Conservation (phyloP, 2,888 invertebrate species). For the Drosophila monieri region DNA sequence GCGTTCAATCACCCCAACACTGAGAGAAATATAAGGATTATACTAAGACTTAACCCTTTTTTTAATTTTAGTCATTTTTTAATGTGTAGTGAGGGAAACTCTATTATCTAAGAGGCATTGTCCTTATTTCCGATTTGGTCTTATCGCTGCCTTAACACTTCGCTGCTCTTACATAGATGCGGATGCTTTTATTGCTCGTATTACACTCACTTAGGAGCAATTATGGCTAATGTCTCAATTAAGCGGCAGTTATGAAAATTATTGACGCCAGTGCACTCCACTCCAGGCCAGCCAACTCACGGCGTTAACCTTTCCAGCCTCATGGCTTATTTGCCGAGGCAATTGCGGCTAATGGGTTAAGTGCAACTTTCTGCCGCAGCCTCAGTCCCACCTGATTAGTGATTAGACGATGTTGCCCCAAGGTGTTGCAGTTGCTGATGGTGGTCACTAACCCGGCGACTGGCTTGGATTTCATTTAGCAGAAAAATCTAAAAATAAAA, state of each 20-base stretch:
- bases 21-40: background rate
- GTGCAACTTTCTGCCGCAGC: slow-evolving; percentile 23
- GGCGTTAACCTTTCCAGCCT: slow-evolving; percentile 18
- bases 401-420: slow-evolving; percentile 37
- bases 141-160: slow-evolving; percentile 55
- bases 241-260: slow-evolving; percentile 76
- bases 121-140: slow-evolving; percentile 38
- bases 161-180: slow-evolving; percentile 47
- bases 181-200: slow-evolving; percentile 54
- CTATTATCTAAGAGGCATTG: slow-evolving; percentile 31
- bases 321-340: slow-evolving; percentile 28
- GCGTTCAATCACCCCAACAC: slow-evolving; percentile 51
- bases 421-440: slow-evolving; percentile 8
- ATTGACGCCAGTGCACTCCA: slow-evolving; percentile 53
- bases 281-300: slow-evolving; percentile 20
- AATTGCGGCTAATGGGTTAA: slow-evolving; percentile 40
- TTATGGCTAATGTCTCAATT: slow-evolving; percentile 76
- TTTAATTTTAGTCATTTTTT: slow-evolving; percentile 1
- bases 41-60: background rate
- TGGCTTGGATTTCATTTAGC: slow-evolving; percentile 11
- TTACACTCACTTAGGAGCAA: slow-evolving; percentile 71
- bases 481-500: slow-evolving; percentile 7
- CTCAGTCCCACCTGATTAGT: slow-evolving; percentile 35
- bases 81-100: slow-evolving; percentile 1
- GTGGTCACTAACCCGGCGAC: slow-evolving; percentile 13